phyloP scores from a whole-genome alignment of 2,113 vertebrate genomes.

The Cyprinus carpio region DNA sequence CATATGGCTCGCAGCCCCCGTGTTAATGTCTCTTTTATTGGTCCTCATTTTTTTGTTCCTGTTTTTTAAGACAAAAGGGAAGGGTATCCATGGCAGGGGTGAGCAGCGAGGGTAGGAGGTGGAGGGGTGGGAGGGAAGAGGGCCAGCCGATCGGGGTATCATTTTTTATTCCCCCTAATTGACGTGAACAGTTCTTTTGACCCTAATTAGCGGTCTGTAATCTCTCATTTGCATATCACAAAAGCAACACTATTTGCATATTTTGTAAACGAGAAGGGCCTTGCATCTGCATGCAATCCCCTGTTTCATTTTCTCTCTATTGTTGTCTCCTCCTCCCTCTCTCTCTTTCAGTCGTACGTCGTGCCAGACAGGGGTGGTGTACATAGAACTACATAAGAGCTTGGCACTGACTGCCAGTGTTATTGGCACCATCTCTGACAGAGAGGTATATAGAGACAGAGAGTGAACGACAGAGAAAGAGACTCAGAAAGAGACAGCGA shows the following conservation, averaged over 20 bases:
- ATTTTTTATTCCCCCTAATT: conserved; percentile 83
- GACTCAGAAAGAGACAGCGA: conserved; percentile 18
- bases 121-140: conserved; percentile 54
- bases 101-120: conserved; percentile 59
- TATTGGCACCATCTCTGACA: conserved; percentile 48
- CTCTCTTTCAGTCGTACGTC: conserved; percentile 47
- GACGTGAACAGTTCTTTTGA: conserved; percentile 89
- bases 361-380: conserved; percentile 76
- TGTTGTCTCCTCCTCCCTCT: conserved; percentile 58
- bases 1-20: conserved; percentile 52
- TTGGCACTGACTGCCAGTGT: conserved; percentile 64
- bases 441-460: conserved; percentile 32
- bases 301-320: conserved; percentile 72
- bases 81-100: conserved; percentile 70
- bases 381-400: conserved; percentile 71
- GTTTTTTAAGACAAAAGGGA: conserved; percentile 75
- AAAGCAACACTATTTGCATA: conserved; percentile 89
- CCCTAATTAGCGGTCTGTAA: conserved; percentile 92
- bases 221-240: conserved; percentile 91
- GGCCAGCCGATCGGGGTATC: conserved; percentile 61
- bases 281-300: conserved; percentile 79
- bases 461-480: conserved; percentile 35
- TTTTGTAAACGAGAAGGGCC: conserved; percentile 87
- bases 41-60: conserved; percentile 71
- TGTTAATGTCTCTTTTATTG: conserved; percentile 66